A percentile compares a stretch with the other conserved stretches of the same genome.
These are phyloP conservation scores for Eristalis intricaria DNA, from an alignment of 2,888 invertebrate genomes.

Conservation along the genomic window DNA sequence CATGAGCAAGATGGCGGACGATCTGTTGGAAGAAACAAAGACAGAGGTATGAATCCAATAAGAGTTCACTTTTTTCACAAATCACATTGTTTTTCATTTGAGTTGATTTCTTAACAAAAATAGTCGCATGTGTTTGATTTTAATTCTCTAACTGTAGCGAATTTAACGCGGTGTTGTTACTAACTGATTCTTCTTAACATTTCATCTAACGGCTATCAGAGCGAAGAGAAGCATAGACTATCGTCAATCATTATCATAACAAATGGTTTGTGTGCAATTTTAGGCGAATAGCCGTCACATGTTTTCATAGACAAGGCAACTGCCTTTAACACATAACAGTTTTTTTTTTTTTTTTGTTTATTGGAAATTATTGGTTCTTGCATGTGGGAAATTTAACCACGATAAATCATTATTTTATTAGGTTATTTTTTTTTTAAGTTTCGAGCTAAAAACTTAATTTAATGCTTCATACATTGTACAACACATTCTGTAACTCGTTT, in stretches of 20 bases:
- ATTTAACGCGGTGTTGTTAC: conserved; percentile 40
- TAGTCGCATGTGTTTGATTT: conserved; percentile 46
- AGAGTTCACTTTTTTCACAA: not conserved
- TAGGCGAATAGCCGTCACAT: not conserved
- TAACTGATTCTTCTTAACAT: conserved; percentile 54
- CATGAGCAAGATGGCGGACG: conserved; percentile 84
- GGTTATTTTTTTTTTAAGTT: too few species aligned
- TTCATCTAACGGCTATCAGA: conserved; percentile 25
- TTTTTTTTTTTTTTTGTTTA: too few species aligned
- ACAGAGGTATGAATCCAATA: conserved; percentile 75
- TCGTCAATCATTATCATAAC: not conserved
- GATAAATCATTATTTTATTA: too few species aligned
- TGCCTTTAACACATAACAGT: too few species aligned
- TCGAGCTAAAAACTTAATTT: too few species aligned
- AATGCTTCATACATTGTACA: too few species aligned
- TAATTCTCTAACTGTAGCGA: conserved; percentile 23
- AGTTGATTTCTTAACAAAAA: conserved; percentile 27
- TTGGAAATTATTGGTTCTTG: too few species aligned
- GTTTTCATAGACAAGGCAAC: not conserved
- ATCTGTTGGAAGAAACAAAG: conserved; percentile 77
- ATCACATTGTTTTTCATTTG: not conserved
- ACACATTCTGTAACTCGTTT: too few species aligned
- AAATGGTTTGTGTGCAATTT: conserved; percentile 18
- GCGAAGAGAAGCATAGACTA: not conserved
- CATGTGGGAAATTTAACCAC: too few species aligned